Evolutionary conservation across 2,113 vertebrate genomes (phyloP), one percentile per base, ranked within the genome.

Genomic region (Sturnus vulgaris): DNA sequence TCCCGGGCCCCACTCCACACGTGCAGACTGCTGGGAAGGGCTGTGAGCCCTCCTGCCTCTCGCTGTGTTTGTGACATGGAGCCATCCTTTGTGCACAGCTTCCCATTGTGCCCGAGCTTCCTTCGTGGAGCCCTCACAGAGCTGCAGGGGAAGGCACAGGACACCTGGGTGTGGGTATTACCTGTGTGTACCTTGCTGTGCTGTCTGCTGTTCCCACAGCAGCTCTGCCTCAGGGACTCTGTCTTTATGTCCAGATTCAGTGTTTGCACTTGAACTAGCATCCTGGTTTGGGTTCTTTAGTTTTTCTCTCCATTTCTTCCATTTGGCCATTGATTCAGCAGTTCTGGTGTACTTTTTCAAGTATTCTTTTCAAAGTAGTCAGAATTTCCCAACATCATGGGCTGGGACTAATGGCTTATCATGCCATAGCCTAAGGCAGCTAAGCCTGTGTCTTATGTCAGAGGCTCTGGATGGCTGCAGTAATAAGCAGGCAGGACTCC

Each of bases 271-370:
- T 71, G 47, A 71, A 57, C 53, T 46, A 49, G 64, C 24, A 37
- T 55, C 61, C n/a, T 50, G 7, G 0, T 1, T 10, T 3, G 10
- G 9, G 1, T 8, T 11, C 15, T 49, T 39, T 3, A 2, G 16
- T 28, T 49, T 56, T n/a, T 6, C 7, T 50, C 5, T 33, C 39
- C 3, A 1, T 61, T 44, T 49, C 35, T 83, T 72, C 53, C 4
- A 3, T 23, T 55, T 60, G 35, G 4, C 33, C n/a, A 47, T 11
- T 37, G 61, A 42, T 59, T 66, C 19, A 59, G 61, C 60, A 57
- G 27, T 40, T 35, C 20, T 21, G 15, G 7, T 39, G 24, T 82
- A 20, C 24, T 87, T 53, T 47, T 22, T 15, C 31, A 46, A 31
- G 37, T 37, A 57, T 11, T 72, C 20, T 72, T 84, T 60, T 24